Percentiles rank a stretch among this genome's conserved stretches.
These are phyloP conservation scores for Caenorhabditis imperialis DNA, from an alignment of 2,888 invertebrate genomes.

Conservation along the genomic window DNA sequence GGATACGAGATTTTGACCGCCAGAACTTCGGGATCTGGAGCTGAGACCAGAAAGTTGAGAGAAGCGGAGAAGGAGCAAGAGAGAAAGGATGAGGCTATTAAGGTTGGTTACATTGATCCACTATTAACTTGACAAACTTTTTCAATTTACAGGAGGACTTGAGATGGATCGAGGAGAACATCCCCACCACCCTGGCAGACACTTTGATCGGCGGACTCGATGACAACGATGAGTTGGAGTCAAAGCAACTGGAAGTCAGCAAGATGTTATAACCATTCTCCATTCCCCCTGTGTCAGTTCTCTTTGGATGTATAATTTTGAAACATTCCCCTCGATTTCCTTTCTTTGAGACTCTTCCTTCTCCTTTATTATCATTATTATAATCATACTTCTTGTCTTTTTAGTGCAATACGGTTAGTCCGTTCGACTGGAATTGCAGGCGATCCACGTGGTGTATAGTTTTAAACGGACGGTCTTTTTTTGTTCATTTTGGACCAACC, in stretches of 20 bases:
- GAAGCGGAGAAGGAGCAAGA: conserved; percentile 55
- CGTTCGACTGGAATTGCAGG: conserved; percentile 35
- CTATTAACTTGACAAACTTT: too few species aligned
- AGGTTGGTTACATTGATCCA: too few species aligned
- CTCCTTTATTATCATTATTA: background rate
- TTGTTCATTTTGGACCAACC: conserved; percentile 16
- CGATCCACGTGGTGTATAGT: conserved; percentile 44
- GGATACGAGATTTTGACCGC: conserved; percentile 63
- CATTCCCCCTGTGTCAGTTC: conserved; percentile 5
- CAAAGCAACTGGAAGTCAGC: conserved; percentile 73
- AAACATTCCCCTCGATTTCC: conserved; percentile 28
- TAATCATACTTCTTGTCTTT: background rate
- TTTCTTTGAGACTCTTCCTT: background rate
- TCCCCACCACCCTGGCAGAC: conserved; percentile 86
- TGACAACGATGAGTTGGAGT: conserved; percentile 73
- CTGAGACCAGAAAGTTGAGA: conserved; percentile 52
- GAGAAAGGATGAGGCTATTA: conserved; percentile 62
- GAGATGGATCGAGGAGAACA: conserved; percentile 95
- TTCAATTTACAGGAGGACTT: conserved; percentile 87
- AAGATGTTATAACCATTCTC: conserved; percentile 72
- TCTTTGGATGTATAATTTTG: conserved; percentile 7
- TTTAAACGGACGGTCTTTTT: conserved; percentile 41
- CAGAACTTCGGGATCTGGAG: conserved; percentile 56
- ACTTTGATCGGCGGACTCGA: conserved; percentile 69
- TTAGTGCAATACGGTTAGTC: conserved; percentile 53